phyloP scores from a whole-genome alignment of 2,888 invertebrate species.

The Timandra comae region DNA sequence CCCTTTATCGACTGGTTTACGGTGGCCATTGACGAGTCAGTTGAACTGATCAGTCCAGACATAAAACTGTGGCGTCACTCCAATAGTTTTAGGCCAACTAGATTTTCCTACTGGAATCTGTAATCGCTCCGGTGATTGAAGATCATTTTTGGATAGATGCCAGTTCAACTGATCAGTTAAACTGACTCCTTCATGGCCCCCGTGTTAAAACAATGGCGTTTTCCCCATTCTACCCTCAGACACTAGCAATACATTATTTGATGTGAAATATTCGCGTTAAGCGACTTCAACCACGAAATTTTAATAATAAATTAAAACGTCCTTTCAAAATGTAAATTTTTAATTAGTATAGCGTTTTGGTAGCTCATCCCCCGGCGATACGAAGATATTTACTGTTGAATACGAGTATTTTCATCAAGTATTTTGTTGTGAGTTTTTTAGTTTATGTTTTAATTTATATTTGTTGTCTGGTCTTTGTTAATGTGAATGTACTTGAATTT shows the following conservation, averaged over 20 bases:
- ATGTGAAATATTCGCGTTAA: slow-evolving; percentile 52
- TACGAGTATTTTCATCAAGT: slow-evolving; percentile 24
- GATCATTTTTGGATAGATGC: no score
- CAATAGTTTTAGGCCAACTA: no score
- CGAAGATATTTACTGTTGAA: slow-evolving; percentile 19
- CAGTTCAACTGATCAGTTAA: no score
- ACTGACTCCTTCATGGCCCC: no score
- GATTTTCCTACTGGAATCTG: no score
- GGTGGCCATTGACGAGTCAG: no score
- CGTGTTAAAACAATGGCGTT: slow-evolving; percentile 52
- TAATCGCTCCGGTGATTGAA: no score
- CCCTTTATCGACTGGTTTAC: slow-evolving; percentile 41
- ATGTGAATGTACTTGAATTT: no score
- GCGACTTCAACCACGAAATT: slow-evolving; percentile 61
- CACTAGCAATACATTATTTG: slow-evolving; percentile 46
- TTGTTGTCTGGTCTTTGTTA: no score
- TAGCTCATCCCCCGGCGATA: slow-evolving; percentile 23
- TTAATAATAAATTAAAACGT: slow-evolving; percentile 72
- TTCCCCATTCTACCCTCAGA: slow-evolving; percentile 14
- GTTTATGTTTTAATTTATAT: no score
- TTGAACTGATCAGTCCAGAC: no score
- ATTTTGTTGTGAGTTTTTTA: slow-evolving; percentile 11
- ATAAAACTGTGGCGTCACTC: no score
- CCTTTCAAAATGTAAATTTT: slow-evolving; percentile 72
- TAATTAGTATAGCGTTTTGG: slow-evolving; percentile 51